Conservation (phyloP, 2,113 vertebrate genomes). For the Mesembrinibis cayennensis region DNA sequence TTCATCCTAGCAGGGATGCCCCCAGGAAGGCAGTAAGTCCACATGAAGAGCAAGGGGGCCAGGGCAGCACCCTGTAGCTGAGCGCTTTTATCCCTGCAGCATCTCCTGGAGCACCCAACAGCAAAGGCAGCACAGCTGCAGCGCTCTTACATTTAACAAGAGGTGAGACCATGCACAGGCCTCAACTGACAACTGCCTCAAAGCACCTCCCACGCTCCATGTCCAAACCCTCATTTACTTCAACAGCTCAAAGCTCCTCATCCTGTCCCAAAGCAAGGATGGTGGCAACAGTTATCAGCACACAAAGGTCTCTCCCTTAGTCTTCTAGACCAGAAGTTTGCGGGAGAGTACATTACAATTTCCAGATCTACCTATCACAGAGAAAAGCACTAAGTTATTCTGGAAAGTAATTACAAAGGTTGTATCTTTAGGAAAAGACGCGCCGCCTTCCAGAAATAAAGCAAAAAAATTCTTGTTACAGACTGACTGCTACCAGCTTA, state of each 20-base stretch:
- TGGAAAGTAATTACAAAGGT: background rate
- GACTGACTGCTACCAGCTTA: background rate
- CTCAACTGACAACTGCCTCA: background rate
- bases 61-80: background rate
- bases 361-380: background rate
- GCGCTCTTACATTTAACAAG: background rate
- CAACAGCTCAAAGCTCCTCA: background rate
- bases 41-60: background rate
- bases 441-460: background rate
- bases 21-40: background rate
- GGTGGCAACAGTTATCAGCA: background rate
- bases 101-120: background rate
- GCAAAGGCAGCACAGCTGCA: background rate
- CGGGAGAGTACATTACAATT: fast-evolving
- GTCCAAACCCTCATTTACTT: background rate
- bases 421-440: background rate
- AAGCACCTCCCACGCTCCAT: background rate
- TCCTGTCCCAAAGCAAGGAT: background rate
- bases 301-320: background rate
- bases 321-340: background rate
- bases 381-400: background rate
- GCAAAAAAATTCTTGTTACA: background rate
- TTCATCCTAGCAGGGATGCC: background rate
- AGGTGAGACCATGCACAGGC: background rate
- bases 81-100: background rate